phyloP scores from a whole-genome alignment of 2,113 vertebrate genomes.

The Pongo abelii region DNA sequence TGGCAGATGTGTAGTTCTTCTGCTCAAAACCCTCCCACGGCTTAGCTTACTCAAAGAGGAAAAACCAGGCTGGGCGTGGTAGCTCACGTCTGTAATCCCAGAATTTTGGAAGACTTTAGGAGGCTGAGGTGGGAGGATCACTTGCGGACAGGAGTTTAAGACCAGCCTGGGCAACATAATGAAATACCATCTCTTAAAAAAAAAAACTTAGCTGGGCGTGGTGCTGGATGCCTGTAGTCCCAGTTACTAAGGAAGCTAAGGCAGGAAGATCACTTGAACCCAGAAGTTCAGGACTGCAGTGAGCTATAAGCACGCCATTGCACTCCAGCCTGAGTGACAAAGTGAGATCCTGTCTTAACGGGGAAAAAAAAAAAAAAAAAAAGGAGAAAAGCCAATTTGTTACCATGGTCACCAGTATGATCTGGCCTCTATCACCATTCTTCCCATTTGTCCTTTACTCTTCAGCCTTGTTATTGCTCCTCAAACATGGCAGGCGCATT shows the following conservation, averaged over 20 bases:
- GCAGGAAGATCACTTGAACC: background rate
- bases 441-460: background rate
- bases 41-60: too few species aligned
- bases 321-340: background rate
- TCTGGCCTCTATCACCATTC: background rate
- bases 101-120: too few species aligned
- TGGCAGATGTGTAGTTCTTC: too few species aligned
- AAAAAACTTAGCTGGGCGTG: background rate
- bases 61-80: too few species aligned
- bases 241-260: background rate
- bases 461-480: background rate
- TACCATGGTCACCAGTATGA: background rate
- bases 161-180: too few species aligned
- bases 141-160: too few species aligned
- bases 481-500: background rate
- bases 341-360: background rate
- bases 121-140: too few species aligned
- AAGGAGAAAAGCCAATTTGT: background rate
- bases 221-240: background rate
- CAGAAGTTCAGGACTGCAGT: background rate
- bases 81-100: too few species aligned
- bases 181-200: background rate
- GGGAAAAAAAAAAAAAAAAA: background rate
- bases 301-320: background rate
- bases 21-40: too few species aligned